These are phyloP conservation scores for Caenorhabditis sp. DNA, from an alignment of 2,888 invertebrate species.

Conservation along the genomic window DNA sequence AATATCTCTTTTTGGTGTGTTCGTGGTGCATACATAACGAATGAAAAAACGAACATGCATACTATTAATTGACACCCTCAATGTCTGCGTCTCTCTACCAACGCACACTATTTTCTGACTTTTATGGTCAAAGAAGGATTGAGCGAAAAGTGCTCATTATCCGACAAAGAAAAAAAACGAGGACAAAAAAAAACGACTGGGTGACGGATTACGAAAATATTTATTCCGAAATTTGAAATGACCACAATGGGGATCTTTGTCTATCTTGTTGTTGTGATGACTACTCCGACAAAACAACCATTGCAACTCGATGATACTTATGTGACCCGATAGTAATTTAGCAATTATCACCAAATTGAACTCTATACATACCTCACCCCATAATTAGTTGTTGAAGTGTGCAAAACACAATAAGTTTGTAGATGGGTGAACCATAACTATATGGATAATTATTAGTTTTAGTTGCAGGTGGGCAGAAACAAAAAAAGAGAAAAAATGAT, in stretches of 20 bases:
- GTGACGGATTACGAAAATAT: neutral
- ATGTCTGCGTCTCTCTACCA: neutral
- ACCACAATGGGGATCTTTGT: too few relatives aligned
- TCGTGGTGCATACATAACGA: too few relatives aligned
- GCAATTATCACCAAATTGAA: conserved; percentile 1
- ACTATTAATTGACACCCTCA: neutral
- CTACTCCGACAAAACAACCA: neutral
- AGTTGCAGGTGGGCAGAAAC: neutral
- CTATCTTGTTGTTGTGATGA: too few relatives aligned
- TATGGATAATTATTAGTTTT: neutral
- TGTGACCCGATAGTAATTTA: too few relatives aligned
- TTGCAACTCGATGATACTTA: too few relatives aligned
- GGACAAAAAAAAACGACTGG: neutral
- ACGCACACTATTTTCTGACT: neutral
- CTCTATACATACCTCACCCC: neutral
- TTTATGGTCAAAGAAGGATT: neutral
- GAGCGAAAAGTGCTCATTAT: neutral
- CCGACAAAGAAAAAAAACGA: neutral
- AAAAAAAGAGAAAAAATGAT: neutral
- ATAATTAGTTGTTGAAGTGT: neutral
- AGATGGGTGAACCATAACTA: neutral
- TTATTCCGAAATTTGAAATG: too few relatives aligned
- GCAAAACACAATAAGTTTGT: neutral
- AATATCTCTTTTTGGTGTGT: neutral
- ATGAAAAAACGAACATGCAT: neutral